Evolutionary conservation across 2,113 vertebrate species (phyloP), one percentile per base, ranked within the genome.

Genomic region (Laticauda laticaudata): DNA sequence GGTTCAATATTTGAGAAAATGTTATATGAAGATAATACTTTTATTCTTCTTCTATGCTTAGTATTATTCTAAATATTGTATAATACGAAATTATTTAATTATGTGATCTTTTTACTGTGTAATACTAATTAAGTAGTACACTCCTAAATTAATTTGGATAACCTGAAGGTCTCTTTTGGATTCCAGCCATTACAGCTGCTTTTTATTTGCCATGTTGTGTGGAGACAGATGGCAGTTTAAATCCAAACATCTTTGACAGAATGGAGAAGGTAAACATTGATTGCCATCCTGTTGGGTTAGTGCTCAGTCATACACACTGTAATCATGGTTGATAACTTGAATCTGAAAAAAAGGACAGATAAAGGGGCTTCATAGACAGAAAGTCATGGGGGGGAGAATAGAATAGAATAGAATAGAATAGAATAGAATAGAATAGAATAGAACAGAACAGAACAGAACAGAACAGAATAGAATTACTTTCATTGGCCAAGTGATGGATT

Each of bases 341-440:
- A 81, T 81, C 75, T 81, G 75, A 39, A 81, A 43, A 69, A 81
- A 81, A 81, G 34, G 10, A 43, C 18, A 81, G 34, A 10, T 81
- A 81, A 39, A 81, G 57, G 61, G 69, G 69, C n/a, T 81, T 81
- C 69, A 39, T 81, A 39, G 15, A 20, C 69, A 39, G 29, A 69
- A n/a, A n/a, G n/a, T 39, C n/a, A 1, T 2, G 15, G 14, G 0
- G 1, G 14, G 11, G 10, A 3, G 7, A 51, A 51, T 7, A 51
- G 48, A 51, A 51, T 1, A 51, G 48, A 51, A 51, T 0, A 51
- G 48, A 48, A 48, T 3, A 48, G 45, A 48, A 45, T 3, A 5
- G 45, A 45, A 48, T 5, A 7, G 48, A 48, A 48, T 5, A 48
- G 48, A 48, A 48, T 5, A 48, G 48, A 48, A 48, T 0, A 48